These are phyloP conservation scores for Leptopilina clavipes DNA, from an alignment of 1,140 invertebrate species.

Conservation along the genomic window DNA sequence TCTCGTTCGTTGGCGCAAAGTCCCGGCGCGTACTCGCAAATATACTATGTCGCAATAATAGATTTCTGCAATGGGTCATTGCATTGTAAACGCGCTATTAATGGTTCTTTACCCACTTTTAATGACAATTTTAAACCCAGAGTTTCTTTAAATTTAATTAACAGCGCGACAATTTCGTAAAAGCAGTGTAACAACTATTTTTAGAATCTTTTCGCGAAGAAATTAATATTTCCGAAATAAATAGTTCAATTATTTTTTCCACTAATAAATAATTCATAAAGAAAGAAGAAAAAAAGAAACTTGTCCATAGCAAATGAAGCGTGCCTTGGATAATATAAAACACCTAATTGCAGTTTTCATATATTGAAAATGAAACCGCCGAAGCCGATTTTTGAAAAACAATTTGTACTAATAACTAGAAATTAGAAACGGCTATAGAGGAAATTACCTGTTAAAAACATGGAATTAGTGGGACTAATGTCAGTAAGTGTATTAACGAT, in stretches of 20 bases:
- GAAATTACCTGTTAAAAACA: background rate
- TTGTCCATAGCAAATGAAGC: background rate
- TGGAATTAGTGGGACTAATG: background rate
- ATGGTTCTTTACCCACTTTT: background rate
- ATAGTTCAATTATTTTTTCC: too few species aligned
- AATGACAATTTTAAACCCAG: background rate
- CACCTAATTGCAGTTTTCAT: background rate
- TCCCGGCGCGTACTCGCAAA: background rate
- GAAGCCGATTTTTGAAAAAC: slow-evolving; percentile 11
- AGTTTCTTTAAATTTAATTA: slow-evolving; percentile 11
- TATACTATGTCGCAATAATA: slow-evolving; percentile 28
- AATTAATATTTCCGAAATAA: too few species aligned
- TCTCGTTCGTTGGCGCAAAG: background rate
- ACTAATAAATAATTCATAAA: too few species aligned
- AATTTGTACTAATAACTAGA: slow-evolving; percentile 7
- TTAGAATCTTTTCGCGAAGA: too few species aligned
- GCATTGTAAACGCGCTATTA: slow-evolving; percentile 24
- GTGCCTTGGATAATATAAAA: background rate
- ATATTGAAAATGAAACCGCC: background rate
- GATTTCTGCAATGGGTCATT: slow-evolving; percentile 25
- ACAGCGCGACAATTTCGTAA: background rate
- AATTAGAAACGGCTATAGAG: background rate
- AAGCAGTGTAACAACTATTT: too few species aligned
- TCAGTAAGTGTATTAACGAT: background rate
- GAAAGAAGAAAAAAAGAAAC: too few species aligned